Conservation (phyloP, 2,797 vertebrate species). For the Hypotaenidia okinawae region DNA sequence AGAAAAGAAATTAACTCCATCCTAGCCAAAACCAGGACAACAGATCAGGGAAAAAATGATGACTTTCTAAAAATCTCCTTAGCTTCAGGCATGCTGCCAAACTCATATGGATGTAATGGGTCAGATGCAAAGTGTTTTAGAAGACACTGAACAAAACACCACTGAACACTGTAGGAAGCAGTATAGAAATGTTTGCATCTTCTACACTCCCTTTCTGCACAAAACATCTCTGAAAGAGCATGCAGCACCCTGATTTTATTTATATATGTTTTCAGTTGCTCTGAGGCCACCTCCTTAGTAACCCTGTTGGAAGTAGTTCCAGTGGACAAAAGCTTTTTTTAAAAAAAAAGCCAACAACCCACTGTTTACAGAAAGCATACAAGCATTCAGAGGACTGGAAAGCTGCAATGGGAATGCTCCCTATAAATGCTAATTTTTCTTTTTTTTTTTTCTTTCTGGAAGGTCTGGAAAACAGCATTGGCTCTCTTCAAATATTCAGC, state of each 20-base stretch:
- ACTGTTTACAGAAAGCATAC: background rate
- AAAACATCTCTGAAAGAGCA: background rate
- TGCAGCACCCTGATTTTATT: background rate
- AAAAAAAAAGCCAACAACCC: no score
- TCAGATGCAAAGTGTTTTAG: background rate
- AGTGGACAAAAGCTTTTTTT: background rate
- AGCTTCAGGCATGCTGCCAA: background rate
- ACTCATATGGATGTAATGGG: background rate
- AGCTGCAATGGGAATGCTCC: constrained; percentile 4
- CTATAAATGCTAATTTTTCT: background rate
- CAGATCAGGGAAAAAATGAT: background rate
- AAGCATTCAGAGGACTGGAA: background rate
- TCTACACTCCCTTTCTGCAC: background rate
- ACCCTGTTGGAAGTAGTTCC: background rate
- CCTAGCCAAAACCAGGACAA: no score
- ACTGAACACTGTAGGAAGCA: background rate
- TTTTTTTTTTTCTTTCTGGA: background rate
- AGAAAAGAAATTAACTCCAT: no score
- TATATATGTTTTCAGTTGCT: background rate
- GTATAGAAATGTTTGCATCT: background rate
- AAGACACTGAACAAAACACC: background rate
- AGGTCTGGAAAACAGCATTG: background rate
- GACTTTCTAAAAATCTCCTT: background rate
- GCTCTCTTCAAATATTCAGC: background rate
- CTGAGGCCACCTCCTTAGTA: background rate